Evolutionary conservation across 1,140 invertebrate species (phyloP).

Genomic region (Brevipalpus yothersi): DNA sequence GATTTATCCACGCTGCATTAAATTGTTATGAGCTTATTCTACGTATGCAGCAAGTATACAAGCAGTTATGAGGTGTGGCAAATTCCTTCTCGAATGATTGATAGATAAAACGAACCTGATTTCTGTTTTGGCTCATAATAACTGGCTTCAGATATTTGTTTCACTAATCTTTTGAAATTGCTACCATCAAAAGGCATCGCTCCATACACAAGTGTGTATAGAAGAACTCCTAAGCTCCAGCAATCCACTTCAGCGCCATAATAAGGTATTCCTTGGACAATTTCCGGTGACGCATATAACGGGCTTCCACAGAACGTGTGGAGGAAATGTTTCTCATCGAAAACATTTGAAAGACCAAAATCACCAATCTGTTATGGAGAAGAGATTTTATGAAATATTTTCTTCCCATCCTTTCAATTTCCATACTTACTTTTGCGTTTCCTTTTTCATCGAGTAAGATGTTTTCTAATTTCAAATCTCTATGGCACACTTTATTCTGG

Average conservation of each 20-base stretch:
- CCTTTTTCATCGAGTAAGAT: slow-evolving; percentile 82
- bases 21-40: too few species aligned
- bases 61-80: too few species aligned
- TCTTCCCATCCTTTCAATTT: neutral
- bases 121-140: slow-evolving; percentile 89
- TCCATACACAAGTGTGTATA: slow-evolving; percentile 94
- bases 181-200: slow-evolving; percentile 99
- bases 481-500: slow-evolving; percentile 77
- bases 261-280: slow-evolving; percentile 90
- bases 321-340: slow-evolving; percentile 52
- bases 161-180: slow-evolving; percentile 85
- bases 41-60: too few species aligned
- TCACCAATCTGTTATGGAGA: slow-evolving; percentile 55
- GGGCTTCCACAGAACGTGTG: slow-evolving; percentile 94
- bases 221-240: slow-evolving; percentile 87
- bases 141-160: slow-evolving; percentile 89
- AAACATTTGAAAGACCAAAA: slow-evolving; percentile 95
- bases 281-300: slow-evolving; percentile 93
- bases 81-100: too few species aligned
- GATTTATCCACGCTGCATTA: too few species aligned
- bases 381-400: neutral
- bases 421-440: slow-evolving; percentile 55
- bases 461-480: slow-evolving; percentile 96
- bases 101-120: slow-evolving; percentile 35
- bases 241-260: slow-evolving; percentile 76